Base-by-base conservation (phyloP, 1,140 invertebrate species). In the Trypoxylus dichotomus region DNA sequence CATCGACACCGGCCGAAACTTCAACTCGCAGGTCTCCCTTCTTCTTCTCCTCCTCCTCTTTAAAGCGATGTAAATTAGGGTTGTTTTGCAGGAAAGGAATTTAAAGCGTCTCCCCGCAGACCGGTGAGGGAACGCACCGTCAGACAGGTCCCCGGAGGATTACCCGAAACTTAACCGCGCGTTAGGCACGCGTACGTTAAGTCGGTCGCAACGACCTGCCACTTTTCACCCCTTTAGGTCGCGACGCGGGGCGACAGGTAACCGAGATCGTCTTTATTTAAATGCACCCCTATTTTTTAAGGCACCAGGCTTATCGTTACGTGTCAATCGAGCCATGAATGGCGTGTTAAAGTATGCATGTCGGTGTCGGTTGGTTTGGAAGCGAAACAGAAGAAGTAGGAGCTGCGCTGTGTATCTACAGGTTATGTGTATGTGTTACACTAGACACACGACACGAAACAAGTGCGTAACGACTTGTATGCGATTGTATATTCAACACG, bases 51-150 rank as follows among this genome's bases (percentile, higher is more conserved):
- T 76, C 76, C 79, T 76, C 77, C 75, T 79, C 42, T 76, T 78
- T 58, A 82, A 79, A 82, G 80, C 72, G 80, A 83, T 83, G 82
- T 83, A 83, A 83, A 83, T 83, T 83, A 83, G 82, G 82, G 80
- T 81, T 68, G 63, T 54, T 79, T 75, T 29, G 78, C 76, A 81
- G 79, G 32, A 78, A 81, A 77, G 78, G 82, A 83, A 81, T 83
- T 83, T 83, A 83, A 83, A 83, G 80, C 80, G 80, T 80, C 32
- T 37, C 32, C 32, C 78, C 81, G 74, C 80, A 79, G 74, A 77
- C 79, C 78, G 82, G 81, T 77, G n/a, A n/a, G n/a, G n/a, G n/a
- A n/a, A n/a, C n/a, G n/a, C n/a, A n/a, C n/a, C 79, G 79, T 15
- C 24, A 7, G 60, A 68, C 60, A 68, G 60, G 60, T 68, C 60